These are phyloP conservation scores for Phaetusa simplex DNA, from an alignment of 2,113 vertebrate species.

Conservation along the genomic window DNA sequence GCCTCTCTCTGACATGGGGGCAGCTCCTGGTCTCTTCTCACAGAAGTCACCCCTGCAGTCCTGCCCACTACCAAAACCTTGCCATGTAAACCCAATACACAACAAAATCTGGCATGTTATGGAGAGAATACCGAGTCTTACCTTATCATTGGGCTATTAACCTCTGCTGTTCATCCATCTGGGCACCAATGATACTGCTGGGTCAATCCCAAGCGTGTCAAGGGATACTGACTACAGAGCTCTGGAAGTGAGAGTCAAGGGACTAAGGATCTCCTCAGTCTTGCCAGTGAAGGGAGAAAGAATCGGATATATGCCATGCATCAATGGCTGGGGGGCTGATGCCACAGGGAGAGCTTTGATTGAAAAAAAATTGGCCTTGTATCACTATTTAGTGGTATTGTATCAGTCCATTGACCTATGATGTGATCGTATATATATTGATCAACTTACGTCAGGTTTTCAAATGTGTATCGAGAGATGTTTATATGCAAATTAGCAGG, in stretches of 20 bases:
- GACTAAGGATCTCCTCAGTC: not conserved
- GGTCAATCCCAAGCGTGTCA: not conserved
- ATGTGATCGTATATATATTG: not conserved
- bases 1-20: not conserved
- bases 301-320: not conserved
- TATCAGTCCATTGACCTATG: not conserved
- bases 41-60: not conserved
- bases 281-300: not conserved
- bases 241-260: not conserved
- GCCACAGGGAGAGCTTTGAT: not conserved
- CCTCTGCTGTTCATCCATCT: not conserved
- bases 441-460: not conserved
- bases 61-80: not conserved
- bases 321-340: not conserved
- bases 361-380: not conserved
- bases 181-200: not conserved
- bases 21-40: not conserved
- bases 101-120: not conserved
- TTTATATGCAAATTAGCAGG: not conserved
- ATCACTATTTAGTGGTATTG: not conserved
- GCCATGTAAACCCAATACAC: not conserved
- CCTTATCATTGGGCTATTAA: not conserved
- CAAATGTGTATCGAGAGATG: not conserved
- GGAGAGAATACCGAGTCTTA: not conserved
- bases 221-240: not conserved